Evolutionary conservation across 2,113 vertebrate genomes (phyloP), one percentile per base, ranked within the genome.

Genomic region (Delphinus delphis): DNA sequence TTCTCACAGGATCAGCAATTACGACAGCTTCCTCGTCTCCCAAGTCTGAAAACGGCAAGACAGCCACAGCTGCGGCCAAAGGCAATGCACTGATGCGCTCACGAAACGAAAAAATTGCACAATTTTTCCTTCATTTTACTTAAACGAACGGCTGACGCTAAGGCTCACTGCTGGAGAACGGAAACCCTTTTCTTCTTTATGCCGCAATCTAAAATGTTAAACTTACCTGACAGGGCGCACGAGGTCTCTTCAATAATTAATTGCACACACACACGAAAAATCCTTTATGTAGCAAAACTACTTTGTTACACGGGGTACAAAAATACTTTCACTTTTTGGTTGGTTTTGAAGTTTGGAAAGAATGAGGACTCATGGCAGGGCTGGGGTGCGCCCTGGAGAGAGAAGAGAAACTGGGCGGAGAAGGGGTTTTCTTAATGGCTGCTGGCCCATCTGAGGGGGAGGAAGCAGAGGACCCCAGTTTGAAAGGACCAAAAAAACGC

Each of bases 211-310:
- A 98, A 99, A 77, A 99, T 98, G 98, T 98, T 98, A 99, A 98
- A 99, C 98, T 98, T 98, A 98, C 98, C 98, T 97, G 98, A 99
- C 98, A 98, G 97, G 98, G 98, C 70, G 97, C 98, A 99, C 98
- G 97, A 95, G 97, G 98, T 98, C 98, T 98, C 98, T 98, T 98
- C 97, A 98, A 99, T 99, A 98, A 99, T 99, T 98, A 98, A 99
- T 98, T 98, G 98, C 98, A 99, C 98, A 99, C 98, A 98, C 98
- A 98, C 98, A 99, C 96, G 97, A 98, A 98, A 98, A 98, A 98
- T 97, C 98, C 98, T 99, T 98, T 98, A 98, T 98, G 98, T 99
- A 98, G 98, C 99, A 99, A 99, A 99, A 99, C 99, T 99, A 99
- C 99, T 98, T 99, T 98, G 98, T 99, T 98, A 99, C 98, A 98